Evolutionary conservation across 2,888 invertebrate genomes (phyloP).

Genomic region (Mythimna pallens): DNA sequence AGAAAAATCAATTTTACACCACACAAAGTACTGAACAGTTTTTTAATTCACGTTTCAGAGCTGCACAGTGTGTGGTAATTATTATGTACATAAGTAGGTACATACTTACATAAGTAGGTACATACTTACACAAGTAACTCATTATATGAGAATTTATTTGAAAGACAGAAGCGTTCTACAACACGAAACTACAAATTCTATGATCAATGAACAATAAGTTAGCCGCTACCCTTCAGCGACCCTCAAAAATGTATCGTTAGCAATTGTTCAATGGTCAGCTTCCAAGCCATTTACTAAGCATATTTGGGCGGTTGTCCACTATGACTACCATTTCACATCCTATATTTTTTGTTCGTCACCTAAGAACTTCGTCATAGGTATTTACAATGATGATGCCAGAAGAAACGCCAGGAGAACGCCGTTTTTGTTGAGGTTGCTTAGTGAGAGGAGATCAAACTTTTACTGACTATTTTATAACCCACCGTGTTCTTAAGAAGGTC

Average conservation of each 20-base stretch:
- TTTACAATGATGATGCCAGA: too few species aligned
- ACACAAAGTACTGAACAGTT: too few species aligned
- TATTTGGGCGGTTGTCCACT: not conserved
- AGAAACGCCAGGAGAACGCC: too few species aligned
- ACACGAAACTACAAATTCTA: not conserved
- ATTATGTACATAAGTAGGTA: not conserved
- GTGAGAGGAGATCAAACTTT: too few species aligned
- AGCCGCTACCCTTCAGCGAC: not conserved
- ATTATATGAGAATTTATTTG: not conserved
- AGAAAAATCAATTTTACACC: not conserved
- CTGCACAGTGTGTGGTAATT: too few species aligned
- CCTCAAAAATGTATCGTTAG: constrained; percentile 5
- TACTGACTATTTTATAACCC: too few species aligned
- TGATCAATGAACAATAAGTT: constrained; percentile 26
- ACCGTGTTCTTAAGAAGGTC: too few species aligned
- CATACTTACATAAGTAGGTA: too few species aligned
- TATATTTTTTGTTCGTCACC: not conserved
- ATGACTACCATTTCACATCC: not conserved
- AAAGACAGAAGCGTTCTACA: not conserved
- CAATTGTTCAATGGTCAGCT: constrained; percentile 32
- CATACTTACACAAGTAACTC: not conserved
- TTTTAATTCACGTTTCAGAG: too few species aligned
- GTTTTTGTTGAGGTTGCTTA: too few species aligned
- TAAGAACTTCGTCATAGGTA: too few species aligned
- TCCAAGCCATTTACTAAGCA: constrained; percentile 2